phyloP scores from a whole-genome alignment of 2,888 invertebrate genomes.

The Cybosia mesomella region DNA sequence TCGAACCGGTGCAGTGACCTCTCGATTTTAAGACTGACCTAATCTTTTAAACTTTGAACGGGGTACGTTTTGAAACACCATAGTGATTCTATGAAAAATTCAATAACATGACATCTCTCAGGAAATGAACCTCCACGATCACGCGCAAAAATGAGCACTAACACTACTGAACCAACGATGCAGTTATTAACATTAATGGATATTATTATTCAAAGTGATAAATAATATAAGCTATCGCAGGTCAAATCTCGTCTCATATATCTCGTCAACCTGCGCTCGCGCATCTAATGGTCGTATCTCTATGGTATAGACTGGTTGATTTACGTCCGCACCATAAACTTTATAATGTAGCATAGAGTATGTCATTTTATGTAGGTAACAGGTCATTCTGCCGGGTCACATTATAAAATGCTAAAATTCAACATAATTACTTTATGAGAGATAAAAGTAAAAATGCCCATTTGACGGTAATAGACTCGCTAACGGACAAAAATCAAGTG shows the following conservation, averaged over 20 bases:
- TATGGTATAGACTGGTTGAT: background rate
- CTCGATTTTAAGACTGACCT: background rate
- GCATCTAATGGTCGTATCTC: slow-evolving; percentile 3
- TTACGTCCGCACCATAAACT: slow-evolving; percentile 11
- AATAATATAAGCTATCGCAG: slow-evolving; percentile 4
- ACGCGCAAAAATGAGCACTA: background rate
- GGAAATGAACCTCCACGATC: background rate
- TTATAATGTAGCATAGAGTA: background rate
- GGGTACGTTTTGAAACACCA: no score
- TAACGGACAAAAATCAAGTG: background rate
- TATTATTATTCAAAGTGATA: slow-evolving; percentile 3
- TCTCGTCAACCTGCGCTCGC: slow-evolving; percentile 9
- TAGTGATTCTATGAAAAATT: background rate
- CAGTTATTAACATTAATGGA: slow-evolving; percentile 4
- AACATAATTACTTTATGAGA: background rate
- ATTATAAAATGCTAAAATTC: background rate
- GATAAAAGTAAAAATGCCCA: background rate
- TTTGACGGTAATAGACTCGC: background rate
- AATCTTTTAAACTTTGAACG: no score
- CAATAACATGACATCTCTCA: background rate
- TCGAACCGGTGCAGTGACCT: background rate
- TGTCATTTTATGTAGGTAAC: slow-evolving; percentile 5
- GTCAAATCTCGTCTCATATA: slow-evolving; percentile 11
- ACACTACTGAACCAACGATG: background rate
- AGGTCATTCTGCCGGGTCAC: background rate